Evolutionary conservation across 1,140 invertebrate genomes (phyloP).

Genomic region (Macrobrachium rosenbergii): DNA sequence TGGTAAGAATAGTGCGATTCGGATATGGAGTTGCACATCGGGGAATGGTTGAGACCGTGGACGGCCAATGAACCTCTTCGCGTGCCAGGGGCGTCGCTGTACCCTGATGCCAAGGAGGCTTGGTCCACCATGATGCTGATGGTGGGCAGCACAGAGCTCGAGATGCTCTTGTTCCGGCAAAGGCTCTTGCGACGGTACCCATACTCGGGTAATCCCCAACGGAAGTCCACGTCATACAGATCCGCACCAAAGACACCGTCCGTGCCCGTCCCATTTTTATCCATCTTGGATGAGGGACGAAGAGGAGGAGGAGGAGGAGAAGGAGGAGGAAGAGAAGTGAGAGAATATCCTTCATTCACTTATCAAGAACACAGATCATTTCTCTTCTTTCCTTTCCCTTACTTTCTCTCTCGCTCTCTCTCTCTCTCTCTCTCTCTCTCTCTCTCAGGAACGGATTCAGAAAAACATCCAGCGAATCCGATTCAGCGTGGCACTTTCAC

Average conservation of each 20-base stretch:
- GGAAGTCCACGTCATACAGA: not conserved
- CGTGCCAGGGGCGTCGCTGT: not conserved
- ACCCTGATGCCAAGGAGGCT: not conserved
- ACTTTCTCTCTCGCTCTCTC: too few species aligned
- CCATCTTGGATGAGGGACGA: not conserved
- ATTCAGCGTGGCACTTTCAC: too few species aligned
- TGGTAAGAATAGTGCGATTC: slow-evolving; percentile 54
- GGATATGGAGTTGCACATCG: slow-evolving; percentile 48
- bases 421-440: too few species aligned
- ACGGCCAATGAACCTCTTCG: slow-evolving; percentile 34
- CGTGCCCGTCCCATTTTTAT: not conserved
- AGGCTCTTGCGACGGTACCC: slow-evolving; percentile 14
- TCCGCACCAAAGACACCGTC: not conserved
- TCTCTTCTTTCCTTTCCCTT: too few species aligned
- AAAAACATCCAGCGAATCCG: too few species aligned
- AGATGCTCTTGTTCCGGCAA: slow-evolving; percentile 40
- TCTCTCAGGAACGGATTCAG: too few species aligned
- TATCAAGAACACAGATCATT: too few species aligned
- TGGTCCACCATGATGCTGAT: slow-evolving; percentile 57
- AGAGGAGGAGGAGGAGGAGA: not conserved
- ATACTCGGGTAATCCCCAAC: not conserved
- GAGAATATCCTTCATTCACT: not conserved
- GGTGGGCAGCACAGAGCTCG: slow-evolving; percentile 55
- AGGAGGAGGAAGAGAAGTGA: not conserved
- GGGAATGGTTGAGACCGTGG: slow-evolving; percentile 44